Evolutionary conservation across 2,888 invertebrate species (phyloP).

Genomic region (Norana najaformis): DNA sequence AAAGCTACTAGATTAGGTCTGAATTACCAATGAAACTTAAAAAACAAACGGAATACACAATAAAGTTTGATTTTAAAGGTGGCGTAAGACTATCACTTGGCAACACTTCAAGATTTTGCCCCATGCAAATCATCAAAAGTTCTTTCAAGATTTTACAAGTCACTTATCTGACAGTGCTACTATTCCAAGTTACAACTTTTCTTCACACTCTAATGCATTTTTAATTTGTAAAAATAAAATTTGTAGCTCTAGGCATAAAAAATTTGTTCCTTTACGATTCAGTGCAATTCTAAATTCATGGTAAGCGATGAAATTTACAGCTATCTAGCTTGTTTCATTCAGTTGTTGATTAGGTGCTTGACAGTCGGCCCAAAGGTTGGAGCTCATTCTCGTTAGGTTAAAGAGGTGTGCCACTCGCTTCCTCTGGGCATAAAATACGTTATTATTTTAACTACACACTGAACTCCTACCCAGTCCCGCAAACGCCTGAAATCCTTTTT

Average conservation of each 20-base stretch:
- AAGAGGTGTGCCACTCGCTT: not conserved
- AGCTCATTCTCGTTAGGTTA: not conserved
- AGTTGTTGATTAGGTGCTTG: no score
- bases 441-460: not conserved
- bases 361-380: not conserved
- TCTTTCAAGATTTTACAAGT: not conserved
- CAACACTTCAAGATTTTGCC: not conserved
- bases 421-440: not conserved
- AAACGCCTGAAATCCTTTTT: no score
- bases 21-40: not conserved
- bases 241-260: not conserved
- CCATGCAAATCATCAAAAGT: not conserved
- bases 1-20: not conserved
- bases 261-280: not conserved
- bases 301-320: not conserved
- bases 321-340: no score
- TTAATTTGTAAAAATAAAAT: slow-evolving; percentile 13
- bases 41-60: not conserved
- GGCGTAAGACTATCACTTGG: not conserved
- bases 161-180: not conserved
- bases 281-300: not conserved
- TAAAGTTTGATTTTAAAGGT: not conserved
- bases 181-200: not conserved
- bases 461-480: no score
- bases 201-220: not conserved